Evolutionary conservation across 53 echinoderm and acorn worm genomes (phyloP).

Genomic region (Zoroaster sp.): DNA sequence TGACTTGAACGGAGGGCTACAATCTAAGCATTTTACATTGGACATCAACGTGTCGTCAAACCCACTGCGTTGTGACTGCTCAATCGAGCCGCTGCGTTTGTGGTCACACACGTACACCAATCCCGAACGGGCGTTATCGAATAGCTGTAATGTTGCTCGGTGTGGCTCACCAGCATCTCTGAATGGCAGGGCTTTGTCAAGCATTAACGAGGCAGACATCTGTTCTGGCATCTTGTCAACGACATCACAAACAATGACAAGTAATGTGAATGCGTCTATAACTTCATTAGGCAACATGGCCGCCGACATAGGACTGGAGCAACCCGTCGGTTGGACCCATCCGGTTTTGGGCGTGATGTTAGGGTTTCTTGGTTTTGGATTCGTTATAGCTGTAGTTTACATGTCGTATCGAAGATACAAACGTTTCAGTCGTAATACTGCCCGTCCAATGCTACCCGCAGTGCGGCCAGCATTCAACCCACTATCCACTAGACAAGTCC

Average conservation of each 20-base stretch:
- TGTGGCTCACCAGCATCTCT: not conserved
- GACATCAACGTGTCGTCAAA: not conserved
- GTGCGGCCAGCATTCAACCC: no score
- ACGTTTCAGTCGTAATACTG: not conserved
- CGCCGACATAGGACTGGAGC: not conserved
- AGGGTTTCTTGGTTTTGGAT: not conserved
- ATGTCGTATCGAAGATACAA: not conserved
- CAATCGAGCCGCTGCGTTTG: not conserved
- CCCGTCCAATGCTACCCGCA: not conserved
- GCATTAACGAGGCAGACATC: not conserved
- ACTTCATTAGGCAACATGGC: not conserved
- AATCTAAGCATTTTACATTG: not conserved
- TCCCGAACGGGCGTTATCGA: not conserved
- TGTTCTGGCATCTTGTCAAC: not conserved
- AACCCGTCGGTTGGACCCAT: not conserved
- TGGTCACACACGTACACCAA: constrained; percentile 40
- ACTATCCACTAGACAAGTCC: not conserved
- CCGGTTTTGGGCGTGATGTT: not conserved
- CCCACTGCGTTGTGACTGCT: constrained; percentile 31
- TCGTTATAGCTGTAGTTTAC: not conserved
- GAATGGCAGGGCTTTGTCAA: not conserved
- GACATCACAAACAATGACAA: not conserved
- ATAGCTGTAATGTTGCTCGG: not conserved
- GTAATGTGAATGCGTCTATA: not conserved
- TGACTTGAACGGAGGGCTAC: not conserved